Percentiles rank a stretch among this genome's conserved stretches.
phyloP scores from a whole-genome alignment of 2,888 invertebrate genomes.

The Trichopoda pennipes region DNA sequence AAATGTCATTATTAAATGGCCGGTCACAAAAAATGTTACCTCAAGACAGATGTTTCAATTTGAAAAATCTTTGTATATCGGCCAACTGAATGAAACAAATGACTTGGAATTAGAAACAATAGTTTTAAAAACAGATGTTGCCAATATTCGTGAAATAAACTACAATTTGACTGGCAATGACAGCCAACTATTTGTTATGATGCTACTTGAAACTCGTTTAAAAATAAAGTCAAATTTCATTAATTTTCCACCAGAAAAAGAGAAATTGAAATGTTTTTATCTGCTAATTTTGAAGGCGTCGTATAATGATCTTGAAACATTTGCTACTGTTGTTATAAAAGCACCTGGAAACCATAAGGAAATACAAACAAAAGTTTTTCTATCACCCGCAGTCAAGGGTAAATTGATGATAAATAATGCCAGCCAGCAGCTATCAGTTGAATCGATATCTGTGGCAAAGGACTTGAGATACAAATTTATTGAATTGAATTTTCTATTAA shows the following conservation, averaged over 20 bases:
- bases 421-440: slow-evolving; percentile 48
- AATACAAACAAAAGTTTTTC: slow-evolving; percentile 48
- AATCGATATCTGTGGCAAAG: slow-evolving; percentile 43
- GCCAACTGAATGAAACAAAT: slow-evolving; percentile 61
- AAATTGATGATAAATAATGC: slow-evolving; percentile 26
- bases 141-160: slow-evolving; percentile 36
- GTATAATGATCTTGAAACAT: slow-evolving; percentile 25
- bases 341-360: neutral
- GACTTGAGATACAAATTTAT: slow-evolving; percentile 32
- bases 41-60: slow-evolving; percentile 62
- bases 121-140: slow-evolving; percentile 42
- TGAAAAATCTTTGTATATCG: slow-evolving; percentile 69
- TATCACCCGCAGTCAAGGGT: slow-evolving; percentile 46
- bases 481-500: slow-evolving; percentile 58
- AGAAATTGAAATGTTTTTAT: slow-evolving; percentile 22
- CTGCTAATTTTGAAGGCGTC: slow-evolving; percentile 60
- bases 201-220: slow-evolving; percentile 39
- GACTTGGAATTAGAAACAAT: slow-evolving; percentile 66
- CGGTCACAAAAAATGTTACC: slow-evolving; percentile 26
- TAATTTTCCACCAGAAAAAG: neutral
- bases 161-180: slow-evolving; percentile 66
- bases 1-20: slow-evolving; percentile 60
- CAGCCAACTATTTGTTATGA: slow-evolving; percentile 57
- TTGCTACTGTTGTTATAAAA: slow-evolving; percentile 62
- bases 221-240: slow-evolving; percentile 43